These are phyloP conservation scores for Aradus depressus DNA, from an alignment of 2,888 invertebrate genomes.

Conservation along the genomic window DNA sequence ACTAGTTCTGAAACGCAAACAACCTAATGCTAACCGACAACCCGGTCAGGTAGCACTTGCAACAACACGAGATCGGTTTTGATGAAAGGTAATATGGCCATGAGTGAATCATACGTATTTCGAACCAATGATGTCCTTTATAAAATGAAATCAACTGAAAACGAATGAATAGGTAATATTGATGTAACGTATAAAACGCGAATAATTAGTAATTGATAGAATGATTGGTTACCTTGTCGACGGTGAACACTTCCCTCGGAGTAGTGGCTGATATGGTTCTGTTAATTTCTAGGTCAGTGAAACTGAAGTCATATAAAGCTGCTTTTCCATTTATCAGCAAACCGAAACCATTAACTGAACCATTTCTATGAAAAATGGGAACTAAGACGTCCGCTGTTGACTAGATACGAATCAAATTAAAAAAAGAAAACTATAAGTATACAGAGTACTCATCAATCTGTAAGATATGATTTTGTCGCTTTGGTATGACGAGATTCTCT, in stretches of 20 bases:
- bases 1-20: no score
- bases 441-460: not conserved
- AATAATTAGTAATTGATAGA: no score
- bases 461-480: not conserved
- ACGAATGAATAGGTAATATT: no score
- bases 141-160: no score
- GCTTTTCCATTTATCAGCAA: conserved; percentile 34
- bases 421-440: not conserved
- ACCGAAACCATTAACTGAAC: conserved; percentile 30
- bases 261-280: conserved; percentile 26
- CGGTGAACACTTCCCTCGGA: conserved; percentile 32
- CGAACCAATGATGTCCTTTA: no score
- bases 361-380: conserved; percentile 30
- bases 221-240: conserved; percentile 31
- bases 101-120: no score
- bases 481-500: not conserved
- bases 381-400: conserved; percentile 28
- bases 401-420: conserved; percentile 10
- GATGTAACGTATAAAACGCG: no score
- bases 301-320: conserved; percentile 27
- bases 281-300: conserved; percentile 22
- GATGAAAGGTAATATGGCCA: no score
- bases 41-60: no score
- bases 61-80: no score
- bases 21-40: no score